Evolutionary conservation across 2,797 vertebrate genomes (phyloP).

Genomic region (Chrysocyon brachyurus): DNA sequence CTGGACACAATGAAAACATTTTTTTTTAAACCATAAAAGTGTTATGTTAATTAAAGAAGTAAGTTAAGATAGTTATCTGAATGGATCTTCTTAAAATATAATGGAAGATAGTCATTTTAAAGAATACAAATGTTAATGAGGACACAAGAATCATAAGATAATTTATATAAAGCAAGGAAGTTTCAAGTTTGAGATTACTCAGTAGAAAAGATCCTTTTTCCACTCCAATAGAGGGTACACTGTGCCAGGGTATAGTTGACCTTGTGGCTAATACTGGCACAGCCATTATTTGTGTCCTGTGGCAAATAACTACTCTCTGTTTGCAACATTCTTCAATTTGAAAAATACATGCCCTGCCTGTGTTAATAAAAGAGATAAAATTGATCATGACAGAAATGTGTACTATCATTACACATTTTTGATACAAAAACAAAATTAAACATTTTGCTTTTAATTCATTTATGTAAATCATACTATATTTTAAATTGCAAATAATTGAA

Average conservation of each 20-base stretch:
- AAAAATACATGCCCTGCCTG: background rate
- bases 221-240: background rate
- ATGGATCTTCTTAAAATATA: conserved; percentile 39
- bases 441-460: background rate
- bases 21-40: background rate
- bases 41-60: background rate
- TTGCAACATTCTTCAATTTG: background rate
- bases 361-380: background rate
- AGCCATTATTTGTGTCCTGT: background rate
- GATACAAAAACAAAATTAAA: background rate
- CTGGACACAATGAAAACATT: background rate
- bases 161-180: background rate
- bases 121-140: background rate
- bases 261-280: background rate
- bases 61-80: background rate
- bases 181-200: conserved; percentile 6
- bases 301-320: background rate
- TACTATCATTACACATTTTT: background rate
- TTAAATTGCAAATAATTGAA: conserved; percentile 29
- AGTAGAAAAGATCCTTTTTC: background rate
- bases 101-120: background rate
- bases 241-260: background rate
- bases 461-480: background rate
- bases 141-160: background rate
- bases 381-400: background rate